These are phyloP conservation scores for Gymnocypris eckloni DNA, from an alignment of 2,797 vertebrate species.

Conservation along the genomic window DNA sequence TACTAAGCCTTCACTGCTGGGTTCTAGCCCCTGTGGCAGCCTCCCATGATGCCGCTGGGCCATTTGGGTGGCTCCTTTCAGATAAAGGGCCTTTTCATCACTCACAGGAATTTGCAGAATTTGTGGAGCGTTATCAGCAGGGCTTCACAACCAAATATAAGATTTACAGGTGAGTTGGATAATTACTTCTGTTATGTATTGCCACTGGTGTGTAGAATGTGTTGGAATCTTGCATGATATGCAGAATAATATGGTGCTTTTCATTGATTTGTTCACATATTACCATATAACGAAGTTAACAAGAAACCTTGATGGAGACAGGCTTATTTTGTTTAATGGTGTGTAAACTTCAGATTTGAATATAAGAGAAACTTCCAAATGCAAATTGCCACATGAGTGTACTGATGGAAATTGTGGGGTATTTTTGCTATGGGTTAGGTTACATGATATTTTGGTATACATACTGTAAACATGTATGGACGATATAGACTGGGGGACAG, in stretches of 20 bases:
- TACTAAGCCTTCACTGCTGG: slow-evolving; percentile 91
- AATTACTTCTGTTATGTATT: neutral
- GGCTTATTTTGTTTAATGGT: neutral
- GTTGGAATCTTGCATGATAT: neutral
- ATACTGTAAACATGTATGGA: neutral
- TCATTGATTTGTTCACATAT: neutral
- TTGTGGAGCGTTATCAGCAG: slow-evolving; percentile 94
- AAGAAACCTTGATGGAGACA: neutral
- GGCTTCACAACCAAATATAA: slow-evolving; percentile 98
- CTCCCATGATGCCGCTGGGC: slow-evolving; percentile 88
- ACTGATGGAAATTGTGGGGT: neutral
- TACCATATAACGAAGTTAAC: neutral
- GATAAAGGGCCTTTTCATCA: slow-evolving; percentile 97
- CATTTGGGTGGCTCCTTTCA: slow-evolving; percentile 95
- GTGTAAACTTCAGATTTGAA: neutral
- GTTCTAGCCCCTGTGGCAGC: slow-evolving; percentile 83
- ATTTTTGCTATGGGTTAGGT: neutral
- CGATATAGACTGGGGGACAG: neutral
- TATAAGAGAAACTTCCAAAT: neutral
- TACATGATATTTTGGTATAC: neutral
- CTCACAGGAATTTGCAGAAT: slow-evolving; percentile 96
- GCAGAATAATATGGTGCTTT: neutral
- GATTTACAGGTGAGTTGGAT: slow-evolving; percentile 92
- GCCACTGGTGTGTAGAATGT: neutral
- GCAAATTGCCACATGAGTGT: neutral